Evolutionary conservation across 2,113 vertebrate species (phyloP), one percentile per base, ranked within the genome.

Genomic region (Aplodontia rufa): DNA sequence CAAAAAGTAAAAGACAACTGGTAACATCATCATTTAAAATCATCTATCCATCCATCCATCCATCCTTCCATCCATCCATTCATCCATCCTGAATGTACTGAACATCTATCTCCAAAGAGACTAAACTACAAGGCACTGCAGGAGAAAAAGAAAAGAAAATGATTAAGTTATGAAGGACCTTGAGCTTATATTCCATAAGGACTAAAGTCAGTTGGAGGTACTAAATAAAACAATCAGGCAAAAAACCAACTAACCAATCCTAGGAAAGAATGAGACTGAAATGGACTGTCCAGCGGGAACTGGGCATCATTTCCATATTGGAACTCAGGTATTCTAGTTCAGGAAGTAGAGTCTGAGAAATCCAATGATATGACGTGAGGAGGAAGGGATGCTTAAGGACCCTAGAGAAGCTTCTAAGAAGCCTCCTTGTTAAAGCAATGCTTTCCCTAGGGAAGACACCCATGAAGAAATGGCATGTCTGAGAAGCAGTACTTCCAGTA

Each of bases 71-170:
- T 10, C 64, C 66, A 69, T 24, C 51, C 17, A 80, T 28, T 55
- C 45, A 74, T 6, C 55, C 35, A 80, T 49, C 47, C 12, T 74
- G 49, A 35, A 90, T 90, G 92, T 79, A 82, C 0, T 71, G 71
- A 93, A 87, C 30, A 95, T 75, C 19, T 97, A 95, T 75, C 19
- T 97, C 28, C 35, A 35, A 88, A 92, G 68, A 95, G 88, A 94
- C 0, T 68, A 47, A 84, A 37, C 92, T 85, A 90, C 5, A 94
- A 93, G 42, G 45, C n/a, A 97, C 9, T 45, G 20, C 3, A 96
- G 72, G 62, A 97, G 47, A 92, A 88, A 91, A 68, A 87, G 74
- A 81, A 40, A 89, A 93, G 82, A 66, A 83, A 90, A 83, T 58
- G 32, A 93, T 60, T 87, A 90, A 49, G 47, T 82, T 87, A 69